Evolutionary conservation across 2,888 invertebrate genomes (phyloP).

Genomic region (Mechanitis mazaeus): DNA sequence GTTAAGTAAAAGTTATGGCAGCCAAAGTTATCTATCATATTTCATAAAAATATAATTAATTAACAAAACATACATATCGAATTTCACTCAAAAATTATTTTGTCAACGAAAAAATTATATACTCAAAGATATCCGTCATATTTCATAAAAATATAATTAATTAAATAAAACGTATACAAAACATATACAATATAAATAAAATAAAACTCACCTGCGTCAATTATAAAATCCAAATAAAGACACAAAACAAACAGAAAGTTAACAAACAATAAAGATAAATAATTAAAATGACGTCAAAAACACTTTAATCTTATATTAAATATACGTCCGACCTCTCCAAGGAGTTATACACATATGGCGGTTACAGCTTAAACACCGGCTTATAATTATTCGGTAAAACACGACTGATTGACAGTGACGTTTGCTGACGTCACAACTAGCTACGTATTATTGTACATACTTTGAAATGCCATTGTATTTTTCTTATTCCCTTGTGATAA

Average conservation of each 20-base stretch:
- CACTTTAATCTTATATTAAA: slow-evolving; percentile 37
- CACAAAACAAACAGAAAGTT: slow-evolving; percentile 6
- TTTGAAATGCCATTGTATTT: neutral
- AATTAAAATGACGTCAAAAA: slow-evolving; percentile 26
- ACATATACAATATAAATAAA: no score
- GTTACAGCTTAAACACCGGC: slow-evolving; percentile 36
- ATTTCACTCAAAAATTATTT: no score
- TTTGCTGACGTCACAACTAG: slow-evolving; percentile 15
- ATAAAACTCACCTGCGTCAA: neutral
- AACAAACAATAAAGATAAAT: slow-evolving; percentile 13
- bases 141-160: no score
- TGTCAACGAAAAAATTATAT: no score
- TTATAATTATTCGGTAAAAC: slow-evolving; percentile 40
- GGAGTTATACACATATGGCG: slow-evolving; percentile 50
- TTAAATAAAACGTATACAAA: no score
- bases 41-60: no score
- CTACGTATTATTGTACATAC: neutral
- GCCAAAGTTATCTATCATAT: no score
- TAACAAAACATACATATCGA: no score
- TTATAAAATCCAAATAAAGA: slow-evolving; percentile 22
- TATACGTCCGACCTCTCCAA: slow-evolving; percentile 42
- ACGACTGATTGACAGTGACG: slow-evolving; percentile 29
- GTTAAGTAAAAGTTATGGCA: no score
- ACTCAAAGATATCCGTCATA: no score
- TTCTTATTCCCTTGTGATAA: no score